These are phyloP conservation scores for Emys orbicularis DNA, from an alignment of 2,797 vertebrate species.

Conservation along the genomic window DNA sequence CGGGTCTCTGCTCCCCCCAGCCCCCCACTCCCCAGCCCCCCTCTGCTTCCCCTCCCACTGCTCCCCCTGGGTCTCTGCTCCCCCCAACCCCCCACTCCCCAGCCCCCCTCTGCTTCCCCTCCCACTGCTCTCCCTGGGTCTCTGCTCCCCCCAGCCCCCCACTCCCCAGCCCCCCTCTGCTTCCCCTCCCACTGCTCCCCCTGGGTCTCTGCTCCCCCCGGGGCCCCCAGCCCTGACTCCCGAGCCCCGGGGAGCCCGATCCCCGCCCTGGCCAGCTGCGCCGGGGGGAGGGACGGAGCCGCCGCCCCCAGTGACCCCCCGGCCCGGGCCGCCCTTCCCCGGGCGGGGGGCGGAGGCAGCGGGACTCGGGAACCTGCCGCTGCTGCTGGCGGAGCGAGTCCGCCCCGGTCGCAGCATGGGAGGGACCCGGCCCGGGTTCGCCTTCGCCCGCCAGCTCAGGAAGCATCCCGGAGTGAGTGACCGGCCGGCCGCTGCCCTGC, in stretches of 20 bases:
- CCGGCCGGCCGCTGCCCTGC: not conserved
- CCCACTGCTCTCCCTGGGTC: too few species aligned
- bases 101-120: too few species aligned
- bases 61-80: not conserved
- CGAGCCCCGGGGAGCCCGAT: not conserved
- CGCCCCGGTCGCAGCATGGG: conserved; percentile 32
- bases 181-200: too few species aligned
- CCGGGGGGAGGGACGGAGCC: not conserved
- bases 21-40: too few species aligned
- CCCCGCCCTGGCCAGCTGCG: not conserved
- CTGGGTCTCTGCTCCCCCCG: not conserved
- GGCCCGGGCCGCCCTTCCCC: not conserved
- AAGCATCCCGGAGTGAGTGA: conserved; percentile 81
- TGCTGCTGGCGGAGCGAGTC: not conserved
- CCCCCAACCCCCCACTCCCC: too few species aligned
- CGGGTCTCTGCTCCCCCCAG: too few species aligned
- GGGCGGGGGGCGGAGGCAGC: not conserved
- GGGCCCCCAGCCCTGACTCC: too few species aligned
- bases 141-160: too few species aligned
- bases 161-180: too few species aligned
- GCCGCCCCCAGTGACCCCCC: not conserved
- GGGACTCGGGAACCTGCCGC: not conserved
- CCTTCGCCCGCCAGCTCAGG: conserved; percentile 76
- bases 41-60: too few species aligned
- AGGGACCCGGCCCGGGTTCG: conserved; percentile 11